These are phyloP conservation scores for Bos javanicus DNA, from an alignment of 2,113 vertebrate species.

Conservation along the genomic window DNA sequence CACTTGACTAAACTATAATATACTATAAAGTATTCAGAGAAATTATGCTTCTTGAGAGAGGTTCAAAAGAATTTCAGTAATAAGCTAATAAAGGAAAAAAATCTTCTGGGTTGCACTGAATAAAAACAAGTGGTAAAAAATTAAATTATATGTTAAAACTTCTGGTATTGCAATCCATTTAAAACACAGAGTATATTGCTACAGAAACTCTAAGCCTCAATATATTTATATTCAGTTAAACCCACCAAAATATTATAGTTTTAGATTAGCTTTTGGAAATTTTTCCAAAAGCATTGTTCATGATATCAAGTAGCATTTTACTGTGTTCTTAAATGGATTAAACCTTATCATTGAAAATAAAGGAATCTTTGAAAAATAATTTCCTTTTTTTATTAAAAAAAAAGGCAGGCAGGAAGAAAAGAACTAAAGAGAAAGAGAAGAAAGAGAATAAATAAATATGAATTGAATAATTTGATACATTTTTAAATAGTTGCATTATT, in stretches of 20 bases:
- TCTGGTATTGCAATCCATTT: not conserved
- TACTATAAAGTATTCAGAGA: not conserved
- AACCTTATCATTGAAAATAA: not conserved
- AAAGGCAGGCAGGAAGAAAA: not conserved
- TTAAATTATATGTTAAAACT: not conserved
- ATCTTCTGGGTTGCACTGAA: not conserved
- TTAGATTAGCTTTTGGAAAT: not conserved
- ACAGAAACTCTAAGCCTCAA: not conserved
- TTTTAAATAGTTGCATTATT: not conserved
- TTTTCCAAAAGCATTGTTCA: not conserved
- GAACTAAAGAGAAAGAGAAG: not conserved
- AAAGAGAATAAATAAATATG: not conserved
- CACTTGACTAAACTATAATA: not conserved
- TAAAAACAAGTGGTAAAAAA: not conserved
- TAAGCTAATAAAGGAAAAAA: not conserved
- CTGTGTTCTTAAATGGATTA: not conserved
- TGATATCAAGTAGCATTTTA: not conserved
- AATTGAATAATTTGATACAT: not conserved
- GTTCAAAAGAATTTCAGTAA: not conserved
- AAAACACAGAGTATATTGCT: not conserved
- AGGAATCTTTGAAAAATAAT: not conserved
- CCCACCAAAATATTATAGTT: not conserved
- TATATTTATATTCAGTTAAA: not conserved
- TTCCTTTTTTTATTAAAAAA: not conserved
- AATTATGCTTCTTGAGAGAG: conserved; percentile 31